Conservation (phyloP, 2,888 invertebrate genomes). For the Tridacna gigas region DNA sequence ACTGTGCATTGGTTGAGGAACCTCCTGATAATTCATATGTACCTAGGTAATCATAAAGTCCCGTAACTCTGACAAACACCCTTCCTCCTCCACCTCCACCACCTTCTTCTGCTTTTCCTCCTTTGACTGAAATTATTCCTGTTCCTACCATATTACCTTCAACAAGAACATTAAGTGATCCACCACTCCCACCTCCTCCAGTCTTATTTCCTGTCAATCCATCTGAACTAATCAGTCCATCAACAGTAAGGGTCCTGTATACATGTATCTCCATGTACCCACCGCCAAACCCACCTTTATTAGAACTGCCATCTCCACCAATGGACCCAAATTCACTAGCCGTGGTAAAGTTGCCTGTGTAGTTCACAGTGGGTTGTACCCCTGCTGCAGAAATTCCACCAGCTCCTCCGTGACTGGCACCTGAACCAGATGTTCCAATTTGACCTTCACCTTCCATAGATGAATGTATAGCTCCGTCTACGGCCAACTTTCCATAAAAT, state of each 20-base stretch:
- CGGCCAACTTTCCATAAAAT: conserved; percentile 64
- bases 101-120: conserved; percentile 62
- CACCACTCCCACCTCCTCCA: conserved; percentile 74
- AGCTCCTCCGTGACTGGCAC: conserved; percentile 74
- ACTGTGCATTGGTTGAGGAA: conserved; percentile 49
- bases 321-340: conserved; percentile 61
- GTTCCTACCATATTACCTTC: conserved; percentile 59
- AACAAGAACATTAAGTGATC: conserved; percentile 55
- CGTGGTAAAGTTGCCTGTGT: conserved; percentile 52
- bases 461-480: conserved; percentile 57
- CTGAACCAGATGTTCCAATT: conserved; percentile 63
- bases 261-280: conserved; percentile 56
- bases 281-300: conserved; percentile 67
- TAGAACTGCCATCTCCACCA: conserved; percentile 63
- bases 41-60: conserved; percentile 69
- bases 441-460: conserved; percentile 58
- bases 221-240: conserved; percentile 70
- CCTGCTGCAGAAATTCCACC: conserved; percentile 67
- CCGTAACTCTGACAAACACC: conserved; percentile 51
- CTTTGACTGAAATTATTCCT: conserved; percentile 64
- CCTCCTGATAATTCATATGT: conserved; percentile 66
- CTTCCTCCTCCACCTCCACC: conserved; percentile 77
- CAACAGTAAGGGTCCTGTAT: conserved; percentile 46
- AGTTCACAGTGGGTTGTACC: conserved; percentile 33
- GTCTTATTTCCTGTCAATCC: conserved; percentile 57